Base-by-base conservation (phyloP, 1,140 invertebrate genomes). In the Odontomachus brunneus region DNA sequence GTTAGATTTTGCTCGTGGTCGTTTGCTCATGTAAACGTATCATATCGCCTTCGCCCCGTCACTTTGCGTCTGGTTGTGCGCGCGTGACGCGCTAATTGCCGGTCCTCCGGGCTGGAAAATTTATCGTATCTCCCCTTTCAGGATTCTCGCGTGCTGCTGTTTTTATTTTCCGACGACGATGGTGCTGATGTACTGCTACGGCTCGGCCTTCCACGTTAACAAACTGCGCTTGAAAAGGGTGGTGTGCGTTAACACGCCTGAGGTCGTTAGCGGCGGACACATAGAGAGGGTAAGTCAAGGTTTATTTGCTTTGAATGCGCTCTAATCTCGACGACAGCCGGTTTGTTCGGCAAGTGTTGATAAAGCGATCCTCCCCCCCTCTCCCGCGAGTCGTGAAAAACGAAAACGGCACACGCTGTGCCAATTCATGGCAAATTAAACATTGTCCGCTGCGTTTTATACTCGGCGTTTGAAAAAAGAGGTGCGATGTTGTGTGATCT, bases 101-200 rank as follows among this genome's bases (percentile, higher is more conserved):
- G 14, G 44, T 38, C 26, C 55, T 33, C 57, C 66, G 44, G 5
- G 11, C 7, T 26, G 69, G 26, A 60, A 82, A 82, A 74, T 74
- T 74, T 74, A 72, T 82, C 57, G 5, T 38, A 22, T 55, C 29
- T 53, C 48, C 22, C 33, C 86, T 93, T 92, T 87, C 88, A 96
- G 97, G 88, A 97, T 97, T 85, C 94, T 98, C 82, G 96, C 97
- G 49, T 97, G 97, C 85, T 98, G 97, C 91, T 96, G 96, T 82
- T 97, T 97, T 92, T 98, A 98, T 92, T 97, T 98, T 89, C 97
- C 97, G 19, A 97, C 97, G 19, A 98, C 97, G 26, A 98, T 98
- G 97, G 96, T 97, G 55, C 94, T 98, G 85, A 98, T 98, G 97
- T 98, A 98, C 92, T 97, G 97, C 92, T 98, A 98, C 91, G 97